Conservation (phyloP, 2,797 vertebrate genomes). For the Thunnus albacares region DNA sequence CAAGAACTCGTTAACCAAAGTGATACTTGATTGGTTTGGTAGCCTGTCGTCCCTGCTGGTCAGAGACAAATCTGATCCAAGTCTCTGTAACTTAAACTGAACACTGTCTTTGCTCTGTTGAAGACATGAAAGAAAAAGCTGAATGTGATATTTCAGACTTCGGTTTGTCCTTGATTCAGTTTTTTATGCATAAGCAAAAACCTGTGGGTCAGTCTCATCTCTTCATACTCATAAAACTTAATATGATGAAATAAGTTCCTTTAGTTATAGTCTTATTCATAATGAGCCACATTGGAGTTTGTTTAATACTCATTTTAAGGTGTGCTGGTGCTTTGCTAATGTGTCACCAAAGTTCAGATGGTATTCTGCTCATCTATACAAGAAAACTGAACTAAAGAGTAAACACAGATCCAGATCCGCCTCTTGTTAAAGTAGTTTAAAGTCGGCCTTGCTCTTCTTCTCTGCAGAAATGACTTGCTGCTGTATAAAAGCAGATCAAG, state of each 20-base stretch:
- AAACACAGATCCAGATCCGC: constrained; percentile 1
- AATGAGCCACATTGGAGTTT: neutral
- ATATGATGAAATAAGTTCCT: neutral
- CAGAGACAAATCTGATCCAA: constrained; percentile 7
- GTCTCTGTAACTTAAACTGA: constrained; percentile 13
- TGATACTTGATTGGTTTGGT: constrained; percentile 3
- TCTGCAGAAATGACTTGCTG: constrained; percentile 15
- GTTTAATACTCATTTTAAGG: neutral
- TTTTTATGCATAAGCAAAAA: neutral
- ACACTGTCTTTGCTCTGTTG: constrained; percentile 7
- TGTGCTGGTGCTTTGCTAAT: neutral
- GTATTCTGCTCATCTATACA: neutral
- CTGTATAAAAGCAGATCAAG: constrained; percentile 32
- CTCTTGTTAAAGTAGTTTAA: constrained; percentile 18
- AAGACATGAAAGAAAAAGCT: neutral
- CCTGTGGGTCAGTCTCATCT: neutral
- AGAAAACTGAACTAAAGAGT: constrained; percentile 4
- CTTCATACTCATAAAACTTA: neutral
- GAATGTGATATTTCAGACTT: constrained; percentile 17
- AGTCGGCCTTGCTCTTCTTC: constrained; percentile 5
- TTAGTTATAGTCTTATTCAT: constrained; percentile 9
- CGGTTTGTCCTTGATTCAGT: constrained; percentile 25
- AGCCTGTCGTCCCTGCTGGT: constrained; percentile 10
- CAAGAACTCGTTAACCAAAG: constrained; percentile 2
- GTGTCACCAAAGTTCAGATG: neutral